Conservation (phyloP, 2,797 vertebrate genomes). For the Pseudochromis fuscus region DNA sequence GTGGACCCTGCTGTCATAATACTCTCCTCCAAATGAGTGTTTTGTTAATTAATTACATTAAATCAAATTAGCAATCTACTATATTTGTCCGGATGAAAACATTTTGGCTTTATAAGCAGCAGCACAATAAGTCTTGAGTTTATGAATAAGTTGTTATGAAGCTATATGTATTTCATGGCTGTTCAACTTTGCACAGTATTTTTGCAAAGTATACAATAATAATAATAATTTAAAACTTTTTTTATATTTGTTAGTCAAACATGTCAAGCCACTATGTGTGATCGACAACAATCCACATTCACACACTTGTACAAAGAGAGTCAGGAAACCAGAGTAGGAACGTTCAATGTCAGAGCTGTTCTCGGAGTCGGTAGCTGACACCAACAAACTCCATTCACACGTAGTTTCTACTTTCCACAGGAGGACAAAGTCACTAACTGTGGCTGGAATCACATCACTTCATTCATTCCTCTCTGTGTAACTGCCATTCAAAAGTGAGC, state of each 20-base stretch:
- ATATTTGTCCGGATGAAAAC: conserved; percentile 1
- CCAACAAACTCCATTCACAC: not conserved
- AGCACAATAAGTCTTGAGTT: no score
- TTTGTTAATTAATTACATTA: conserved; percentile 4
- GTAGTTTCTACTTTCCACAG: not conserved
- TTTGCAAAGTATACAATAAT: no score
- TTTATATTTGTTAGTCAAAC: no score
- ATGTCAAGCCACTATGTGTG: no score
- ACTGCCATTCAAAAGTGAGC: not conserved
- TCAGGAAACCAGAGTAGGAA: not conserved
- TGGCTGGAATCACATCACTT: not conserved
- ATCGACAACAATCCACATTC: not conserved
- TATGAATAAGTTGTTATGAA: no score
- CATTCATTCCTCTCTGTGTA: not conserved
- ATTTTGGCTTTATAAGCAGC: no score
- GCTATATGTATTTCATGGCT: no score
- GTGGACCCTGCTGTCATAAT: not conserved
- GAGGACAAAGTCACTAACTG: not conserved
- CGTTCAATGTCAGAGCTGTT: not conserved
- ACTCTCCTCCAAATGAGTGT: not conserved
- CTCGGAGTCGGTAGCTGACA: not conserved
- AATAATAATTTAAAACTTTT: no score
- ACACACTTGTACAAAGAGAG: not conserved
- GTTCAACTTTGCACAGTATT: no score
- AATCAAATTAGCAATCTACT: not conserved